Base-by-base conservation (phyloP, 2,113 vertebrate genomes). In the Plecturocebus donacophilus region DNA sequence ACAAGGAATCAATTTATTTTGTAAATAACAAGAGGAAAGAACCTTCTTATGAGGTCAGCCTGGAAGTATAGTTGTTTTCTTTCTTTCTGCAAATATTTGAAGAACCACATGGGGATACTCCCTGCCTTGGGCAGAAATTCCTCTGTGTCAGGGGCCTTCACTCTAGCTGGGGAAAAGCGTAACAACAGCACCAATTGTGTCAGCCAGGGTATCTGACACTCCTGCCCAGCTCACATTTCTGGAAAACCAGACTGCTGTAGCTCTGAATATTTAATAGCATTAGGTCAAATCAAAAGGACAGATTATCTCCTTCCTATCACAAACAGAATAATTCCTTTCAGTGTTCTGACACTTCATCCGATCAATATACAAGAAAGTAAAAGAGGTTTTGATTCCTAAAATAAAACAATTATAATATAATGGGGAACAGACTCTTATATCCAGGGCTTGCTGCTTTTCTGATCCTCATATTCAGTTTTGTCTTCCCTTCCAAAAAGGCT, bases 181-280 rank as follows among this genome's bases (percentile, higher is more conserved):
- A 66, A 96, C 95, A 96, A 91, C 5, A 68, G 80, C 64, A 30
- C 56, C 87, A 13, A 42, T 96, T 96, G 95, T 97, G 61, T 30
- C 20, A 32, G 38, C 40, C 66, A 1, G 5, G 38, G 12, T 9
- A 87, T 56, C 90, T 73, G 94, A 87, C 8, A 81, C 87, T 75
- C 16, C 25, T 40, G n/a, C 73, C 58, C 45, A 47, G 95, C 89
- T 98, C 97, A 82, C 5, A 70, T 98, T 94, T 95, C 98, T 96
- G 90, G 71, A 82, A 95, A 92, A 70, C 42, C 76, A 82, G 70
- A 47, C 92, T 91, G 89, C 85, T 42, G 14, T 45, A 79, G 79
- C 79, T 47, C 87, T 96, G 71, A 97, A 94, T 97, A 92, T 97
- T 97, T 95, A 87, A 97, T 90, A 52, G 56, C 79, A 20, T 27